Evolutionary conservation across 1,140 invertebrate species (phyloP).

Genomic region (Drosophila nannoptera): DNA sequence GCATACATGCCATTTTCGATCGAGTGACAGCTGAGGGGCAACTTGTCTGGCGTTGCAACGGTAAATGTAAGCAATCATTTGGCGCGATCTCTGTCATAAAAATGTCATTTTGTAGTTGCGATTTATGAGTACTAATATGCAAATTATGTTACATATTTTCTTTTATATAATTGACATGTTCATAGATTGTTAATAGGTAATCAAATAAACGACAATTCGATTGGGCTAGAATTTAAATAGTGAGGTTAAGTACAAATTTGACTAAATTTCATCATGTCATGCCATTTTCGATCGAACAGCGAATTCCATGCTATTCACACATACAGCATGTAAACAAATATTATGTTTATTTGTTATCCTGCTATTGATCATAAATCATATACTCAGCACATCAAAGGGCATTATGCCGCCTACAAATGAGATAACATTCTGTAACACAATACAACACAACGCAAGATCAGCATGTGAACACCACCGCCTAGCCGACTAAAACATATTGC

Average conservation of each 20-base stretch:
- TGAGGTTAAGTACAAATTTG: no score
- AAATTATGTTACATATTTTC: constrained; percentile 14
- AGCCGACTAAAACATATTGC: neutral
- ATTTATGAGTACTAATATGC: constrained; percentile 15
- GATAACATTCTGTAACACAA: neutral
- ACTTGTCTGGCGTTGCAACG: constrained; percentile 51
- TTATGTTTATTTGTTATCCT: constrained; percentile 39
- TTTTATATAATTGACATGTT: neutral
- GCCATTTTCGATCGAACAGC: no score
- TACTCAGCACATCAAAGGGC: constrained; percentile 43
- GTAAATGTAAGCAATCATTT: constrained; percentile 30
- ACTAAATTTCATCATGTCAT: no score
- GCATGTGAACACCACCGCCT: constrained; percentile 9
- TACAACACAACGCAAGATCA: neutral
- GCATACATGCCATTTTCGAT: constrained; percentile 6
- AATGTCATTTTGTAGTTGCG: constrained; percentile 8
- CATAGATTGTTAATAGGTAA: neutral
- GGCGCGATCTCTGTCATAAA: constrained; percentile 9
- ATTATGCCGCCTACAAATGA: neutral
- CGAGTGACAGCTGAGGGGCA: constrained; percentile 62
- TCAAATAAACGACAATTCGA: neutral
- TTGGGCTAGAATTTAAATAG: no score
- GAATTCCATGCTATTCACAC: neutral
- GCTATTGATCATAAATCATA: constrained; percentile 55
- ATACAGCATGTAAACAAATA: constrained; percentile 44